Evolutionary conservation across 35 echinoderm and acorn worm species (phyloP).

Genomic region (Stichopus chloronotus): DNA sequence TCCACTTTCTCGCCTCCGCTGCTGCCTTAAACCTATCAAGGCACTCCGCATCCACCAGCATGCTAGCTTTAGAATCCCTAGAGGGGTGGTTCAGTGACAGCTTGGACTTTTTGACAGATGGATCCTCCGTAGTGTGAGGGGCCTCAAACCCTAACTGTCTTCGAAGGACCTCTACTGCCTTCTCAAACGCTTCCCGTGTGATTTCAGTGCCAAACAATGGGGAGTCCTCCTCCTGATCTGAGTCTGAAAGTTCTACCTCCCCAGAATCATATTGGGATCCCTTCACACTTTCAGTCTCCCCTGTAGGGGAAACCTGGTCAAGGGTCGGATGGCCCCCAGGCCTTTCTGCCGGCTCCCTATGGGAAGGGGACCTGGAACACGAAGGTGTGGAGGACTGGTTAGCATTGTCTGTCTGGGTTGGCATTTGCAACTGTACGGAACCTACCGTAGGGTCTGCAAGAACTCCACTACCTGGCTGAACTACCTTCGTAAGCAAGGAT

Average conservation of each 20-base stretch:
- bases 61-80: background rate
- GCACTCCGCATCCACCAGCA: slow-evolving; percentile 5
- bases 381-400: no score
- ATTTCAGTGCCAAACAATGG: background rate
- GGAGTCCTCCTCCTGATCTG: background rate
- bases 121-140: background rate
- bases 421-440: no score
- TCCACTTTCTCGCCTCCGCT: background rate
- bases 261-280: no score
- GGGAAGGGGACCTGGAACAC: no score
- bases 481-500: no score
- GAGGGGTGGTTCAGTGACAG: background rate
- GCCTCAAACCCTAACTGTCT: background rate
- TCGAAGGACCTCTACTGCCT: background rate
- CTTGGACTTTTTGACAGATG: background rate
- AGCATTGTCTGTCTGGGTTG: no score
- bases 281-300: no score
- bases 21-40: background rate
- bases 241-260: background rate
- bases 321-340: no score
- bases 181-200: background rate
- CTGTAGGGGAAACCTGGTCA: no score
- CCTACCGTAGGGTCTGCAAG: no score
- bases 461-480: no score
- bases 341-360: no score